A percentile compares a stretch with the other conserved stretches of the same genome.
These are phyloP conservation scores for Helleia helle DNA, from an alignment of 2,888 invertebrate genomes.

Conservation along the genomic window DNA sequence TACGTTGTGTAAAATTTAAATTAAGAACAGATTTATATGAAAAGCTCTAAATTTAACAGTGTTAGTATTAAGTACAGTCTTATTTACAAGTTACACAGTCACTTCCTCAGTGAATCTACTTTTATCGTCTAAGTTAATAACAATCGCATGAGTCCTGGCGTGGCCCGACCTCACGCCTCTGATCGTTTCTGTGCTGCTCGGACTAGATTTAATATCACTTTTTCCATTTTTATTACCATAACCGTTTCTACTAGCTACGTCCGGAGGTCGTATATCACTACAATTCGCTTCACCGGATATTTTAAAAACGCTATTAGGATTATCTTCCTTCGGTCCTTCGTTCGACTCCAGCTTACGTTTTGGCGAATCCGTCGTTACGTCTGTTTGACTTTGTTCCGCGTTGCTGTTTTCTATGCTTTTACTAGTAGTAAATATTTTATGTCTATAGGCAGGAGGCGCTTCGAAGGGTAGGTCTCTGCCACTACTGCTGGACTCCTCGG, in stretches of 20 bases:
- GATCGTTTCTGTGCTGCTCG: slow-evolving; percentile 49
- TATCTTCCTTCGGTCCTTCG: slow-evolving; percentile 45
- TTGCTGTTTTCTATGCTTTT: slow-evolving; percentile 55
- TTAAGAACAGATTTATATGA: slow-evolving; percentile 3
- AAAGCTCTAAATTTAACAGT: slow-evolving; percentile 6
- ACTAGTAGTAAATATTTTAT: slow-evolving; percentile 65
- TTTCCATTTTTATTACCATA: slow-evolving; percentile 45
- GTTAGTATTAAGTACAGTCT: slow-evolving; percentile 40
- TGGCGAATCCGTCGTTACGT: slow-evolving; percentile 57
- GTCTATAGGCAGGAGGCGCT: slow-evolving; percentile 57
- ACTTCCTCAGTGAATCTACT: slow-evolving; percentile 88
- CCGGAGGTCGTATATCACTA: slow-evolving; percentile 56
- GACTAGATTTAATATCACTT: slow-evolving; percentile 50
- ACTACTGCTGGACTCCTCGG: slow-evolving; percentile 66
- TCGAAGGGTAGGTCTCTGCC: slow-evolving; percentile 63
- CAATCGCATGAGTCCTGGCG: slow-evolving; percentile 82
- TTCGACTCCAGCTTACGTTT: slow-evolving; percentile 41
- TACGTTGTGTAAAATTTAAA: background rate
- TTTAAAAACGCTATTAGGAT: slow-evolving; percentile 59
- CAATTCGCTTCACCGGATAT: slow-evolving; percentile 64
- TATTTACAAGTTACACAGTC: slow-evolving; percentile 64
- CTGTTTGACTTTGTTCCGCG: slow-evolving; percentile 56
- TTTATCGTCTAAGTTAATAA: slow-evolving; percentile 86
- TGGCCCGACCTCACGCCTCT: slow-evolving; percentile 75
- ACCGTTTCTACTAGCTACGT: slow-evolving; percentile 45